Base-by-base conservation (phyloP, 2,113 vertebrate genomes). In the Rafetus swinhoei region DNA sequence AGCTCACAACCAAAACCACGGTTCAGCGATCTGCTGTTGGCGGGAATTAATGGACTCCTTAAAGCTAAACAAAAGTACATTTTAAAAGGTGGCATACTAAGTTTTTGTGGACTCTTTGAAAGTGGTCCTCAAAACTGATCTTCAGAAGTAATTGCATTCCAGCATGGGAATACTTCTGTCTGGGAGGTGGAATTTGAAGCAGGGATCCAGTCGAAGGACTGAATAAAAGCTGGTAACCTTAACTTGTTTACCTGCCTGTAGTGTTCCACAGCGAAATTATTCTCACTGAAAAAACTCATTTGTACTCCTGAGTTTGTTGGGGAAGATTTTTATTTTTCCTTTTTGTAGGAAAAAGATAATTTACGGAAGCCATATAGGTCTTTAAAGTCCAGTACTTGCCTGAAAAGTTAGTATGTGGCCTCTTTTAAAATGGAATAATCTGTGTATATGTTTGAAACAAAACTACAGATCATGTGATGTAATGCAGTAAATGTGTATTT, bases 91-190 rank as follows among this genome's bases (percentile, higher is more conserved):
- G 14, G n/a, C 69, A 15, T 62, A 52, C 85, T 14, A 2, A 18
- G 50, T 50, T 76, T 88, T 79, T 79, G 82, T 1, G 10, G 86
- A 69, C 81, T 9, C 4, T 91, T 90, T 92, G 74, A 12, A 94
- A 95, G 95, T 95, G 96, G 91, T 95, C 96, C 97, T 97, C 96
- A 90, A 85, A 95, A 62, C 83, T 87, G 84, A 85, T 85, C 83
- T 93, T 91, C 79, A 69, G 85, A 95, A 96, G 86, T 32, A 60
- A 21, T 90, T 92, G 97, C 97, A 95, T 98, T 97, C 97, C 96
- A 32, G 69, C 55, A 79, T 27, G 53, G 65, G 81, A 85, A 60
- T 35, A 16, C 12, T 89, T 83, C 86, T 85, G 88, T 56, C 80
- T 29, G 59, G 19, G n/a, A 50, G 60, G 83, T 60, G 56, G 83